Evolutionary conservation across 2,888 invertebrate species (phyloP).

Genomic region (Agriotes lineatus): DNA sequence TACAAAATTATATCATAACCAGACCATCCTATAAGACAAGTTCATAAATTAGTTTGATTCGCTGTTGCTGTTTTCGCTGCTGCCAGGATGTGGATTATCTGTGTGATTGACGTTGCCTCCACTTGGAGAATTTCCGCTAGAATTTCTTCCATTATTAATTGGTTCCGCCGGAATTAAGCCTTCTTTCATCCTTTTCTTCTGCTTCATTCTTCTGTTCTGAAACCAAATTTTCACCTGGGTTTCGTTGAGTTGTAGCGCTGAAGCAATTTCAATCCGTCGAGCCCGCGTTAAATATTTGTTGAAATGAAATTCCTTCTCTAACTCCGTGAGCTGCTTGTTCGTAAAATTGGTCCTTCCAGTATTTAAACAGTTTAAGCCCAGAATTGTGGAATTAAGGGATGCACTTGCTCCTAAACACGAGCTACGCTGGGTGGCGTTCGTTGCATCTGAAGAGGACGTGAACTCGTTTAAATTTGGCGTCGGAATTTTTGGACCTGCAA

Average conservation of each 20-base stretch:
- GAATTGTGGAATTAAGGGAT: slow-evolving; percentile 64
- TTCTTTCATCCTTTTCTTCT: slow-evolving; percentile 96
- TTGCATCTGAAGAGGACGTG: slow-evolving; percentile 59
- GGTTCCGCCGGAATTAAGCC: slow-evolving; percentile 78
- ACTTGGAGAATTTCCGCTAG: slow-evolving; percentile 66
- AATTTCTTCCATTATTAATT: slow-evolving; percentile 58
- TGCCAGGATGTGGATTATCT: slow-evolving; percentile 66
- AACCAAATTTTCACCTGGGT: slow-evolving; percentile 99
- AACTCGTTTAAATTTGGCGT: slow-evolving; percentile 63
- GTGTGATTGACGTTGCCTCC: slow-evolving; percentile 63
- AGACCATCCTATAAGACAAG: background rate
- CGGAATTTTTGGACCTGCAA: slow-evolving; percentile 76
- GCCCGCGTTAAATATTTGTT: slow-evolving; percentile 98
- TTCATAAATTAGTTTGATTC: slow-evolving; percentile 71
- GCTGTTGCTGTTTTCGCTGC: slow-evolving; percentile 77
- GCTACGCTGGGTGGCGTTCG: slow-evolving; percentile 66
- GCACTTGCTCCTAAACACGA: slow-evolving; percentile 65
- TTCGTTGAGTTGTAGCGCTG: slow-evolving; percentile 95
- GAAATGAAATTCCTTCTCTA: slow-evolving; percentile 99
- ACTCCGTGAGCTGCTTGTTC: slow-evolving; percentile 98
- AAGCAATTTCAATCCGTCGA: slow-evolving; percentile 97
- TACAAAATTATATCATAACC: slow-evolving; percentile 7
- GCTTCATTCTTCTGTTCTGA: slow-evolving; percentile 98
- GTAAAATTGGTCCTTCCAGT: slow-evolving; percentile 98
- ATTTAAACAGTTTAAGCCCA: slow-evolving; percentile 71